Evolutionary conservation across 2,888 invertebrate species (phyloP).

Genomic region (Zygaena filipendulae): DNA sequence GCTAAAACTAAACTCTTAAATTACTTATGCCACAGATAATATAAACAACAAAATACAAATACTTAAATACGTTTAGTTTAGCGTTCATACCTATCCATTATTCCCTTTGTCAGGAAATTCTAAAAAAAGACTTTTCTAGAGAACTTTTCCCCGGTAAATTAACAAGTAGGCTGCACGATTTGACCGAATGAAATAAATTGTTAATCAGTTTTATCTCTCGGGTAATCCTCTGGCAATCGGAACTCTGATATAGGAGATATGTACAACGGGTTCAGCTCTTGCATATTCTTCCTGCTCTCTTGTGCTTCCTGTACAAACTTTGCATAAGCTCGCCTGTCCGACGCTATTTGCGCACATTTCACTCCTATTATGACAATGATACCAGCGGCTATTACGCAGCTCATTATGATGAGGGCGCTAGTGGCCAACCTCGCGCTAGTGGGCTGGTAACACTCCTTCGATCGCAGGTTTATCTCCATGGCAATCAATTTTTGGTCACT

Average conservation of each 20-base stretch:
- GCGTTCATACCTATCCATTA: too few relatives aligned
- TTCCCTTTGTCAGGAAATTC: too few relatives aligned
- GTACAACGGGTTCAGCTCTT: slow-evolving; percentile 71
- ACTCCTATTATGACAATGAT: slow-evolving; percentile 44
- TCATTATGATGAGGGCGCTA: slow-evolving; percentile 43
- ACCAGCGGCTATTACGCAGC: slow-evolving; percentile 54
- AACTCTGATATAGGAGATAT: slow-evolving; percentile 69
- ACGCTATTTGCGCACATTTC: slow-evolving; percentile 46
- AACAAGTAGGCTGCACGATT: too few relatives aligned
- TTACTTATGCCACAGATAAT: too few relatives aligned
- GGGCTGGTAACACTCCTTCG: slow-evolving; percentile 39
- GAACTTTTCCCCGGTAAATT: too few relatives aligned
- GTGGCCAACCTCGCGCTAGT: slow-evolving; percentile 43
- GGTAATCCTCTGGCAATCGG: slow-evolving; percentile 60
- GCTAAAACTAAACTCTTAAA: too few relatives aligned
- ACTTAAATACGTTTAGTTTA: too few relatives aligned
- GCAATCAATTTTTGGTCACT: slow-evolving; percentile 29
- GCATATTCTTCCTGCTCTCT: slow-evolving; percentile 42
- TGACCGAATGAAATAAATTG: too few relatives aligned
- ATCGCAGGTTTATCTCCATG: slow-evolving; percentile 43
- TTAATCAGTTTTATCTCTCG: slow-evolving; percentile 47
- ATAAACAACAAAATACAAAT: too few relatives aligned
- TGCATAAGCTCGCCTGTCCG: slow-evolving; percentile 65
- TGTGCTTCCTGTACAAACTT: slow-evolving; percentile 56
- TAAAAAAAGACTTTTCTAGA: too few relatives aligned